A percentile compares a stretch with the other conserved stretches of the same genome.
Conservation (phyloP, 2,797 vertebrate genomes). For the Phylloscopus collybita region DNA sequence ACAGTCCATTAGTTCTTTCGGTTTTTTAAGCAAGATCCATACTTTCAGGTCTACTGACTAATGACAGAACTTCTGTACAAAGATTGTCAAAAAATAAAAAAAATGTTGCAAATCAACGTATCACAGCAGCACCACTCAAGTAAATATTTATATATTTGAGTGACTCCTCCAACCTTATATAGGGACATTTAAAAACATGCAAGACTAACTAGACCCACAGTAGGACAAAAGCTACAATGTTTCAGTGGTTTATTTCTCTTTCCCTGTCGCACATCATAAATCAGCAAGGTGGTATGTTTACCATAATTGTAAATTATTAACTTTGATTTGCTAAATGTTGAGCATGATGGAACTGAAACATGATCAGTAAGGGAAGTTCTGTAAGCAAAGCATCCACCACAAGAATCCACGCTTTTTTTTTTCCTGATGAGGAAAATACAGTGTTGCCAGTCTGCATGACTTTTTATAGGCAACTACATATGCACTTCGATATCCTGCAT, state of each 20-base stretch:
- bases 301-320: constrained; percentile 45
- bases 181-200: background rate
- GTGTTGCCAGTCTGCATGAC: background rate
- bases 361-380: constrained; percentile 17
- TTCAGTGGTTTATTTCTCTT: background rate
- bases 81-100: background rate
- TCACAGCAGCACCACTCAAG: background rate
- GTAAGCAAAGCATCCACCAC: background rate
- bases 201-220: background rate
- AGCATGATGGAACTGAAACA: background rate
- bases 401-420: background rate
- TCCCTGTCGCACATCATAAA: constrained; percentile 34
- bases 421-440: background rate
- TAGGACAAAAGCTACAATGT: background rate
- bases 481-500: background rate
- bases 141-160: background rate
- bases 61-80: background rate
- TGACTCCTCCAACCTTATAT: background rate
- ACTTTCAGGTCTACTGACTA: background rate
- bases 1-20: background rate
- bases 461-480: constrained; percentile 7
- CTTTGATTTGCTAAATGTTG: constrained; percentile 25
- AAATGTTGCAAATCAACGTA: background rate
- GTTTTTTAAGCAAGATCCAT: background rate
- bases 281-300: constrained; percentile 14